Base-by-base conservation (phyloP, 2,888 invertebrate genomes). In the Nomada goodeniana region DNA sequence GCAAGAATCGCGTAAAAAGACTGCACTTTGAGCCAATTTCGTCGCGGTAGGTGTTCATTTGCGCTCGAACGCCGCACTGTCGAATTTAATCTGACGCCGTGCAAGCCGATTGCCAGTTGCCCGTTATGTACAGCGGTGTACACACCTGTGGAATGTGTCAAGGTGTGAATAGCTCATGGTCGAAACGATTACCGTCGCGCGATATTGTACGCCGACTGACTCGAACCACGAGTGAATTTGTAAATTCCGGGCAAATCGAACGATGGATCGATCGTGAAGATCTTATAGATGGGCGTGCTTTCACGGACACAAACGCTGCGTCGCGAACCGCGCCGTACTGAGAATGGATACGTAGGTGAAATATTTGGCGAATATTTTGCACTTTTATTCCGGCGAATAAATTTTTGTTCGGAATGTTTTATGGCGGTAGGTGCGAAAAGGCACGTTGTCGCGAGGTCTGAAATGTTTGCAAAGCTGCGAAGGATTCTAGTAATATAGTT, bases 141-240 rank as follows among this genome's bases (percentile, higher is more conserved):
- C 70, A 61, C 50, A n/a, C 44, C 36, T 26, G 44, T 29, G 52
- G 70, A 83, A 73, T 76, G 65, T 64, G 79, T 79, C 76, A 76
- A 61, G 83, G 78, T 85, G 76, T 81, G 83, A 76, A 83, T 85
- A 83, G 80, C 55, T 76, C 74, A 52, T 23, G 76, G 76, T 18
- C 63, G 68, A 44, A 71, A 61, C 80, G 79, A 85, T 83, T 77
- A 81, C 72, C 72, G 76, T 50, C 68, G 20, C 74, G 18, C 29
- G 20, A 47, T 36, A 36, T 7, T 36, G 7, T 7, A 7, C 36
- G 36, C 36, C 36, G 7, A 7, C 36, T 7, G 7, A 36, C 52
- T 55, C 20, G 57, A 71, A 52, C 26, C 20, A 29, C 53, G 13
- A 15, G 26, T 61, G 65, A 63, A 71, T 77, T 81, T 59, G 57